These are phyloP conservation scores for Aurelia sp. DNA, from an alignment of 30 jellyfish, hydroid and myxozoan genomes.

Conservation along the genomic window DNA sequence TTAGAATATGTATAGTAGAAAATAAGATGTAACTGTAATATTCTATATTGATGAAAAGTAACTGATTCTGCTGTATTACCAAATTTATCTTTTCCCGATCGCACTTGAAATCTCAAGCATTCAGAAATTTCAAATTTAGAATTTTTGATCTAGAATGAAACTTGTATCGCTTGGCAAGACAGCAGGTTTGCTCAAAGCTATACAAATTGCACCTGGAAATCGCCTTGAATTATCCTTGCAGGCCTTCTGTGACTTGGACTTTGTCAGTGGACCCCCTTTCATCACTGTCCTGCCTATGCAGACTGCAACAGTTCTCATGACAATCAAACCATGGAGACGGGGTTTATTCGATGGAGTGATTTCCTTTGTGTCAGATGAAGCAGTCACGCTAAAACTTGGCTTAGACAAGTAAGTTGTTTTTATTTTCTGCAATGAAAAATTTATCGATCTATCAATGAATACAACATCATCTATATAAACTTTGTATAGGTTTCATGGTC, in stretches of 20 bases:
- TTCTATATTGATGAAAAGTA: too few species aligned
- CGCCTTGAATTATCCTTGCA: constrained; percentile 2
- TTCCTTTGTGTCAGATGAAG: constrained; percentile 86
- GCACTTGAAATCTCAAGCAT: too few species aligned
- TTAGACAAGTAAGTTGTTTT: constrained; percentile 49
- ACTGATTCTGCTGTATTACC: too few species aligned
- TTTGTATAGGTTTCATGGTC: too few species aligned
- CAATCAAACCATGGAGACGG: constrained; percentile 81
- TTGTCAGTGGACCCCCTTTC: constrained; percentile 73
- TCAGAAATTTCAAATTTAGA: too few species aligned
- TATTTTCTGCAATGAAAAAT: background rate
- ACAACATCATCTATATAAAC: constrained; percentile 6
- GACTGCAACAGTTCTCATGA: constrained; percentile 62
- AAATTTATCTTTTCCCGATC: too few species aligned
- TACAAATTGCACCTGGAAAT: too few species aligned
- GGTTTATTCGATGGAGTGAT: constrained; percentile 86
- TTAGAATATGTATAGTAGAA: too few species aligned
- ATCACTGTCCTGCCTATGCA: constrained; percentile 86
- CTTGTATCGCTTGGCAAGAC: too few species aligned
- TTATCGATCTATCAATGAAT: constrained; percentile 82
- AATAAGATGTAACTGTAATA: too few species aligned
- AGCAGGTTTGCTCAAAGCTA: too few species aligned
- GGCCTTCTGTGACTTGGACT: constrained; percentile 89
- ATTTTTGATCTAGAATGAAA: too few species aligned
- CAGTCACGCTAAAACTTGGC: constrained; percentile 42